A percentile compares a stretch with the other conserved stretches of the same genome.
Conservation (phyloP, 2,797 vertebrate species). For the Poeciliopsis gracilis region DNA sequence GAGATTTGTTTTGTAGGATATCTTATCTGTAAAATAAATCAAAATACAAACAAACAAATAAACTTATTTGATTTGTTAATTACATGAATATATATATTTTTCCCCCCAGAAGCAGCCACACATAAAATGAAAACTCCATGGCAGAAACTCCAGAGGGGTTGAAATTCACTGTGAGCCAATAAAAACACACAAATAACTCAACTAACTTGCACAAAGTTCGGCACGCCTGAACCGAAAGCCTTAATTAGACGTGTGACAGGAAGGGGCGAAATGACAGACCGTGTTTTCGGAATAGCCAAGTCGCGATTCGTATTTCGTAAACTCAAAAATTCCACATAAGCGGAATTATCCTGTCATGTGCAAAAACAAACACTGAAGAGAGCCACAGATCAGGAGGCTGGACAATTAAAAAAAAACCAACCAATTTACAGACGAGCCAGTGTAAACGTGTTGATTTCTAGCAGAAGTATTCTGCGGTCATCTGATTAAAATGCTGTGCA, state of each 20-base stretch:
- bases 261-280: background rate
- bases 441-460: slow-evolving; percentile 54
- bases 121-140: background rate
- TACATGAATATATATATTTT: background rate
- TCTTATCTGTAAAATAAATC: background rate
- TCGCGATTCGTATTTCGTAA: background rate
- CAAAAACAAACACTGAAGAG: background rate
- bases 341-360: background rate
- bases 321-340: slow-evolving; percentile 13
- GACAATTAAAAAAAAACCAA: slow-evolving; percentile 57
- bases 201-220: background rate
- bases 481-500: slow-evolving; percentile 83
- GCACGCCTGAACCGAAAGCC: background rate
- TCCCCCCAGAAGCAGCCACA: background rate
- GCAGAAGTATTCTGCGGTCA: slow-evolving; percentile 55
- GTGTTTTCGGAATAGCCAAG: background rate
- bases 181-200: background rate
- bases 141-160: background rate
- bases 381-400: background rate
- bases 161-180: background rate
- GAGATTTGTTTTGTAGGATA: too few species aligned
- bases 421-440: slow-evolving; percentile 56
- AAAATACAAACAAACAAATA: background rate
- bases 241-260: background rate
- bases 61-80: background rate